Evolutionary conservation across 2,113 vertebrate genomes (phyloP).

Genomic region (Brachyhypopomus gauderio): DNA sequence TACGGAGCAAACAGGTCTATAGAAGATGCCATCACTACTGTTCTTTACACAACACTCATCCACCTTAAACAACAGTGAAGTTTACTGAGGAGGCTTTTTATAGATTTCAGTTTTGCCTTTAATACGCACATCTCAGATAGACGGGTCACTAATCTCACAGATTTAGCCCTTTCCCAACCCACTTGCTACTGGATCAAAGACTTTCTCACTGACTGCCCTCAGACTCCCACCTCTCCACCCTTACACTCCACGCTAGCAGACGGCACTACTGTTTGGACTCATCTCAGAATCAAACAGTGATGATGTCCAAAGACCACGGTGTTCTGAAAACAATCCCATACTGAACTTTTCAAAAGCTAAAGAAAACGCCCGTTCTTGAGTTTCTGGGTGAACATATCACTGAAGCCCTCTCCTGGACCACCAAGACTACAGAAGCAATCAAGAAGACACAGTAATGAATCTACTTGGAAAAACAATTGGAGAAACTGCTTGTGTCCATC

Average conservation of each 20-base stretch:
- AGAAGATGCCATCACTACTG: neutral
- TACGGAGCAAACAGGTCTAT: neutral
- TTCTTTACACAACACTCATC: neutral
- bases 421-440: neutral
- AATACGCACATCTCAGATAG: slow-evolving; percentile 1
- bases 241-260: neutral
- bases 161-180: neutral
- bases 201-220: neutral
- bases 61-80: slow-evolving; percentile 10
- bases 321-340: neutral
- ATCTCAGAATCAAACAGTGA: neutral
- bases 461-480: neutral
- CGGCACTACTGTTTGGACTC: neutral
- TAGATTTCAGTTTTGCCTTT: slow-evolving; percentile 17
- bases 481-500: neutral
- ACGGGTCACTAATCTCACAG: neutral
- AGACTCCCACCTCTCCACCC: neutral
- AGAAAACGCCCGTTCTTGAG: neutral
- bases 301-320: neutral
- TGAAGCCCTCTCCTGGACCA: neutral
- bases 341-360: neutral
- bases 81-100: neutral
- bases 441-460: neutral
- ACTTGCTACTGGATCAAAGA: neutral
- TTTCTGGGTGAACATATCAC: neutral